Conservation (phyloP, 2,888 invertebrate genomes). For the Galerucella nymphaeae region DNA sequence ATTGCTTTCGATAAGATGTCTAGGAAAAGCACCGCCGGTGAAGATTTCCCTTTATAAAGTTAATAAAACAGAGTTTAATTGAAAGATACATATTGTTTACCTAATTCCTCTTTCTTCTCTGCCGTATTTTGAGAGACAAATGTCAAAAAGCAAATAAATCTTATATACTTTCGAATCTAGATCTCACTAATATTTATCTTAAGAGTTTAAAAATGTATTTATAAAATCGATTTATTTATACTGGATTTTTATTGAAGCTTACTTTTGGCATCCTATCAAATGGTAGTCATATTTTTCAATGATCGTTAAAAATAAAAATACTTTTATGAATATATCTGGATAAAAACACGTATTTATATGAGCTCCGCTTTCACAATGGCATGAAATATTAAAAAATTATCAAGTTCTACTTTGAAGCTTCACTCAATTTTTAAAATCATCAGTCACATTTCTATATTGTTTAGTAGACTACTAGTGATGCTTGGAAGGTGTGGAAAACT, state of each 20-base stretch:
- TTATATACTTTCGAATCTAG: not conserved
- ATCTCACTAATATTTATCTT: constrained; percentile 12
- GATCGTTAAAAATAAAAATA: constrained; percentile 32
- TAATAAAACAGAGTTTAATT: not conserved
- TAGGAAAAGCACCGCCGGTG: not conserved
- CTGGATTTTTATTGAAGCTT: constrained; percentile 19
- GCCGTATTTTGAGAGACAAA: constrained; percentile 1
- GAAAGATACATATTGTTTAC: constrained; percentile 4
- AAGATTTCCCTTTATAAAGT: not conserved
- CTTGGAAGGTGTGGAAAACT: constrained; percentile 42
- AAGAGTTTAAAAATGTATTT: constrained; percentile 10
- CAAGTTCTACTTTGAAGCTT: too few species aligned
- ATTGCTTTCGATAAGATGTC: not conserved
- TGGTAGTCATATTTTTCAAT: constrained; percentile 21
- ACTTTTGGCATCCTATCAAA: constrained; percentile 31
- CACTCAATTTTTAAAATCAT: constrained; percentile 28
- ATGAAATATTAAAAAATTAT: too few species aligned
- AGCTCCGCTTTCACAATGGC: too few species aligned
- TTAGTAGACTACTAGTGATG: constrained; percentile 49
- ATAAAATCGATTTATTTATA: constrained; percentile 29
- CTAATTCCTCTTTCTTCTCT: not conserved
- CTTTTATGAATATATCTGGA: constrained; percentile 20
- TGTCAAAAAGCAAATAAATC: constrained; percentile 10
- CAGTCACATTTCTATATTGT: constrained; percentile 49
- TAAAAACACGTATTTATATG: not conserved